phyloP scores from a whole-genome alignment of 1,140 invertebrate species.

The Theocolax elegans region DNA sequence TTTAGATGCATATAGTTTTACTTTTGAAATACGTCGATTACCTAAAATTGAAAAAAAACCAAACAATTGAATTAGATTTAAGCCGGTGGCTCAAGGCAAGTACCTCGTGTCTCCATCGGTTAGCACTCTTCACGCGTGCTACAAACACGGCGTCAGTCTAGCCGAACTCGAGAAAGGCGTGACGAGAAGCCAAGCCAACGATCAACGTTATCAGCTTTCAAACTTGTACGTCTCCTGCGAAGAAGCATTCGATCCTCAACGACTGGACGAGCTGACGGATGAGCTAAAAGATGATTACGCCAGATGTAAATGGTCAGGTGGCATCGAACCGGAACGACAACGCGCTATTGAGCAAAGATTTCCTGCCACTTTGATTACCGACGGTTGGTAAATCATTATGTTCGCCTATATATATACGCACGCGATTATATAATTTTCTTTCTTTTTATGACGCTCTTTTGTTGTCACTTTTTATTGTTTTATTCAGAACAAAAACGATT shows the following conservation, averaged over 20 bases:
- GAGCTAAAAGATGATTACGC: background rate
- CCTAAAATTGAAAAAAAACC: too few relatives aligned
- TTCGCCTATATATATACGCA: too few relatives aligned
- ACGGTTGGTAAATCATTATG: conserved; percentile 13
- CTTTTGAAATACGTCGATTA: too few relatives aligned
- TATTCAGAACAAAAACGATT: too few relatives aligned
- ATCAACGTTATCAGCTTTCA: background rate
- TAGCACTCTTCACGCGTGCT: background rate
- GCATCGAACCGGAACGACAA: background rate
- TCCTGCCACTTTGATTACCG: background rate
- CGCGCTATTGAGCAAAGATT: background rate
- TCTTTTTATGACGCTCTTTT: too few relatives aligned
- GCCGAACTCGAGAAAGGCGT: background rate
- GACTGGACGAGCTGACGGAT: background rate
- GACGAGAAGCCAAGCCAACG: background rate
- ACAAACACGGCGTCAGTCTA: background rate
- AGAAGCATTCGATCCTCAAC: background rate
- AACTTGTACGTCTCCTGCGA: conserved; percentile 6
- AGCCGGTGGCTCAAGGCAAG: background rate
- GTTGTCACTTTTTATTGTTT: too few relatives aligned
- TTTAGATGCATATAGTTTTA: too few relatives aligned
- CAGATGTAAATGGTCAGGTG: background rate
- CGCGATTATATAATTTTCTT: too few relatives aligned
- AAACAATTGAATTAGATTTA: background rate
- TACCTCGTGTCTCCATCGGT: background rate